These are phyloP conservation scores for Orestias chungarensis DNA, from an alignment of 2,797 vertebrate species.

Conservation along the genomic window DNA sequence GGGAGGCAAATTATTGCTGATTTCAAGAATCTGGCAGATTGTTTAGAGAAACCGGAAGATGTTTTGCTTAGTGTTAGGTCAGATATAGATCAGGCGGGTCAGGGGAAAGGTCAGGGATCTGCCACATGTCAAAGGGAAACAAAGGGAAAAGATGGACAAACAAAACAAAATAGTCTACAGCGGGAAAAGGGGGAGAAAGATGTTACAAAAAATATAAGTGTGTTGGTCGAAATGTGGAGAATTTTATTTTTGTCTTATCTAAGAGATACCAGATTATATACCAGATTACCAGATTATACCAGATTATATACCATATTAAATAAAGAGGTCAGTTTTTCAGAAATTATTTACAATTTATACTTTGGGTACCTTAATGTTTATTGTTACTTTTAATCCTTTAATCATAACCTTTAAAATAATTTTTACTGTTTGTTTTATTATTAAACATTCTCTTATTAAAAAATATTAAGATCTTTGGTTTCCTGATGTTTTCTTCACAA, in stretches of 20 bases:
- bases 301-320: too few species aligned
- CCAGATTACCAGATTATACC: too few species aligned
- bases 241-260: background rate
- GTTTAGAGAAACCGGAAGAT: background rate
- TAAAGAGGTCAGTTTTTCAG: too few species aligned
- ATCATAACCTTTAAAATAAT: background rate
- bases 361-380: background rate
- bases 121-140: background rate
- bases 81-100: background rate
- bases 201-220: background rate
- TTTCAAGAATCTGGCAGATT: background rate
- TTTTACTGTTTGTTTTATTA: too few species aligned
- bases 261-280: background rate
- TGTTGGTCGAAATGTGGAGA: background rate
- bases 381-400: background rate
- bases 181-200: background rate
- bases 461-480: background rate
- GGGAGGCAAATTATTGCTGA: background rate
- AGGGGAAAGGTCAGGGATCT: background rate
- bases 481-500: background rate
- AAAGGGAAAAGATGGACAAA: background rate
- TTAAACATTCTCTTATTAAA: too few species aligned
- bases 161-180: background rate
- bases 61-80: background rate
- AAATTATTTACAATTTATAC: background rate